Evolutionary conservation across 2,888 invertebrate genomes (phyloP), one percentile per base, ranked within the genome.

Genomic region (Tiliacea citrago): DNA sequence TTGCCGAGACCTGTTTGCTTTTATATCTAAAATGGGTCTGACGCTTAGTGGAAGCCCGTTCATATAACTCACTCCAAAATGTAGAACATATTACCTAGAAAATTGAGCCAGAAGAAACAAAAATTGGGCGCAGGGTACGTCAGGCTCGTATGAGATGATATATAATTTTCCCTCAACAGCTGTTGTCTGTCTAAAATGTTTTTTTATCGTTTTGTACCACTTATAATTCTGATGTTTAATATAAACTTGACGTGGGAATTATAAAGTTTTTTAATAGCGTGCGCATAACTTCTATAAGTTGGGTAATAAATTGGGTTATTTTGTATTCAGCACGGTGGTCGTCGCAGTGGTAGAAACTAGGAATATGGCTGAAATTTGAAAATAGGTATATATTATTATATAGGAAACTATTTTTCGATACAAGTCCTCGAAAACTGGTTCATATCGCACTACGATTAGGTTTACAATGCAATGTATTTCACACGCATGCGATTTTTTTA

Each of bases 1-100:
- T 53, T 60, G 1, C 16, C 13, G 39, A 35, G 67, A 80, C 53
- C 51, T 68, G 60, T 83, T 83, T 79, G 67, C 29, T 74, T 60
- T 81, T 70, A 7, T 39, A 16, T 78, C n/a, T 68, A 79, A 73
- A 60, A 65, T 58, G 60, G n/a, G n/a, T 42, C 69, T 65, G 60
- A 61, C 35, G 60, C 18, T 68, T 51, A 55, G 55, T 51, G 16
- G 60, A 57, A n/a, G 21, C n/a, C n/a, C n/a, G 45, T 60, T 57
- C 21, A 21, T 73, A 61, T 65, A 79, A 58, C n/a, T 63, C 18
- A 53, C 39, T 58, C 16, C 65, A 45, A 69, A 69, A 70, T 67
- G 39, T 47, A 62, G n/a, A 62, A 21, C 29, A 58, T 67, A 60
- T 83, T 67, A 51, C 58, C 62, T 51, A 47, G 45, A 73, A 66